phyloP scores from a whole-genome alignment of 2,888 invertebrate species.

The Philereme vetulata region DNA sequence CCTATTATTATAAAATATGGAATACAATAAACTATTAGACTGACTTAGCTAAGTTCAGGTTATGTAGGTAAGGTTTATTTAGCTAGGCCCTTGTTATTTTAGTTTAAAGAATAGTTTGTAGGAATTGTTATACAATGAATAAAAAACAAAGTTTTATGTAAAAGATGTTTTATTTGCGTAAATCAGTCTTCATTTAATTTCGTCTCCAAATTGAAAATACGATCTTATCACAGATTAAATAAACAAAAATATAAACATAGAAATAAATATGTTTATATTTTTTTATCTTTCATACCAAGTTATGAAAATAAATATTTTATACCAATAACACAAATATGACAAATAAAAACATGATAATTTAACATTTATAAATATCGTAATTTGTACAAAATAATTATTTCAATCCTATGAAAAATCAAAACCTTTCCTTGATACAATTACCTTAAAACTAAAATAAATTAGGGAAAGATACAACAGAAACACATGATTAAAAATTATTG shows the following conservation, averaged over 20 bases:
- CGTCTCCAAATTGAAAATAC: neutral
- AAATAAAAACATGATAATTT: neutral
- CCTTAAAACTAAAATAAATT: conserved; percentile 32
- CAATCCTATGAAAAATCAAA: neutral
- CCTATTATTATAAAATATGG: too few species aligned
- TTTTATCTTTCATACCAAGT: neutral
- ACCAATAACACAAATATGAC: neutral
- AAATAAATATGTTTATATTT: neutral
- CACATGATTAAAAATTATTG: conserved; percentile 12
- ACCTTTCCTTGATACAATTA: neutral
- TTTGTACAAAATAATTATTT: conserved; percentile 5
- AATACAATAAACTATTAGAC: too few species aligned
- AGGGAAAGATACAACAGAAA: conserved; percentile 16
- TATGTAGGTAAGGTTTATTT: too few species aligned
- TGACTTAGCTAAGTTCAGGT: too few species aligned
- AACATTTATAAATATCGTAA: conserved; percentile 7
- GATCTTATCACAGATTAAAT: neutral
- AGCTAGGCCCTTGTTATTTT: too few species aligned
- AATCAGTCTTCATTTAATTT: conserved; percentile 41
- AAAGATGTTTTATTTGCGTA: conserved; percentile 39
- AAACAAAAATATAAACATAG: neutral
- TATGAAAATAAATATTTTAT: neutral
- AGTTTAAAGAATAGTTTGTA: too few species aligned
- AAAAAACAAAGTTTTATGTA: conserved; percentile 35
- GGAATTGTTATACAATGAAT: conserved; percentile 22